A percentile compares a stretch with the other conserved stretches of the same genome.
These are phyloP conservation scores for Phytoseiulus persimilis DNA, from an alignment of 2,888 invertebrate genomes.

Conservation along the genomic window DNA sequence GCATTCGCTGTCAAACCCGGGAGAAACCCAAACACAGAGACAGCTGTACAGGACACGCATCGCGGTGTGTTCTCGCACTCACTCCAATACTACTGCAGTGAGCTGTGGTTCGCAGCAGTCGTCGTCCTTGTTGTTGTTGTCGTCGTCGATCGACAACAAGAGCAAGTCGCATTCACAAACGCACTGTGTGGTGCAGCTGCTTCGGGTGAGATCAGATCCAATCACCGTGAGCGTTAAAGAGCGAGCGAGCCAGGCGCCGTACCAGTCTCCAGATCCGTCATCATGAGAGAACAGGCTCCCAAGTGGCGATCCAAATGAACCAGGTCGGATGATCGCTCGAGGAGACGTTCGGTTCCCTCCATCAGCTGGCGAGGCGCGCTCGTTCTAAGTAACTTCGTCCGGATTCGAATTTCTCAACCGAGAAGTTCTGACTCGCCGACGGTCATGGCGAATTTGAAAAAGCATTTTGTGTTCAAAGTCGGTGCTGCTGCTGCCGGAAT, in stretches of 20 bases:
- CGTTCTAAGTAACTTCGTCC: not conserved
- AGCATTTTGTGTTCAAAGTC: conserved; percentile 28
- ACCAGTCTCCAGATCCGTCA: not conserved
- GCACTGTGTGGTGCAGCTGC: not conserved
- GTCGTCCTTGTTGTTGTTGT: not conserved
- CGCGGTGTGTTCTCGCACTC: not conserved
- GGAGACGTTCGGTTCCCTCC: not conserved
- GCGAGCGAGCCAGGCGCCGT: not conserved
- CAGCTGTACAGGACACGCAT: not conserved
- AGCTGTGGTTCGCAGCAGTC: not conserved
- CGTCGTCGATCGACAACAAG: not conserved
- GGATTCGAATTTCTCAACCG: not conserved
- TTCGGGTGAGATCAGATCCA: not conserved
- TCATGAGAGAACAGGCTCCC: not conserved
- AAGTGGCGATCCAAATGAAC: not conserved
- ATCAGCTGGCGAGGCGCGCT: not conserved
- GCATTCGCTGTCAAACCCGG: not conserved
- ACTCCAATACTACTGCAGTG: not conserved
- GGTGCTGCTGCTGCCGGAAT: not conserved
- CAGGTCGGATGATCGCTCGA: not conserved
- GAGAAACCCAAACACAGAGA: not conserved
- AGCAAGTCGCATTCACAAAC: not conserved
- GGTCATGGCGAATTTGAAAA: conserved; percentile 15
- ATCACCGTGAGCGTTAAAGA: not conserved
- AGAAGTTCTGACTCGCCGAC: not conserved